Base-by-base conservation (phyloP, 2,888 invertebrate species). In the Diarsia brunnea region DNA sequence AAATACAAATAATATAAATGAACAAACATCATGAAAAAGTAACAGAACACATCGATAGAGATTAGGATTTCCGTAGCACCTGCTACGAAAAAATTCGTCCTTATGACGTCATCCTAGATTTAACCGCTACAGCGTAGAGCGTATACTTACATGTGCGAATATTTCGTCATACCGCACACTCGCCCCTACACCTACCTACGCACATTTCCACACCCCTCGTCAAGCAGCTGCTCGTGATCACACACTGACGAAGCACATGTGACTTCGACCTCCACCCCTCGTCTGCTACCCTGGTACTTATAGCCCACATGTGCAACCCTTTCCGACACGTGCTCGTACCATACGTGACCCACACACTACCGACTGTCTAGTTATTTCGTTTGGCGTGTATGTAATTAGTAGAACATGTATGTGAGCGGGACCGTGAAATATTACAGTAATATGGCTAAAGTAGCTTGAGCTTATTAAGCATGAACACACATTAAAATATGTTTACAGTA, bases 251-350 rank as follows among this genome's bases (percentile, higher is more conserved):
- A 65, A 88, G 81, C 95, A 95, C 91, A 92, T 95, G 95, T 95
- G 94, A 91, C 85, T 85, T 88, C 82, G 74, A 91, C 82, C 93
- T 94, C 92, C 88, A 84, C 79, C 77, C 82, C 77, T 71, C 73
- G 87, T 90, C 89, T 96, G 95, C 74, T 87, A 78, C 88, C 95
- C 95, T 96, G 91, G 95, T 96, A 93, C 93, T 94, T 92, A 90
- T 95, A 95, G 95, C 95, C 94, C 95, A 96, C 96, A 96, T 95
- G 96, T 95, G 95, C 95, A 96, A 96, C 96, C 96, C 96, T 96
- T 96, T 89, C 94, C 91, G 86, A 92, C 93, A 94, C 93, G 92
- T 93, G 92, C 85, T 79, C 84, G 81, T 84, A 84, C 83, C 81
- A 82, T 86, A 84, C 83, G 87, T 89, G 85, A 84, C 72, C 83